Percentiles rank a stretch among this genome's conserved stretches.
These are phyloP conservation scores for Ommatoiulus sabulosus DNA, from an alignment of 2,888 invertebrate species.

Conservation along the genomic window DNA sequence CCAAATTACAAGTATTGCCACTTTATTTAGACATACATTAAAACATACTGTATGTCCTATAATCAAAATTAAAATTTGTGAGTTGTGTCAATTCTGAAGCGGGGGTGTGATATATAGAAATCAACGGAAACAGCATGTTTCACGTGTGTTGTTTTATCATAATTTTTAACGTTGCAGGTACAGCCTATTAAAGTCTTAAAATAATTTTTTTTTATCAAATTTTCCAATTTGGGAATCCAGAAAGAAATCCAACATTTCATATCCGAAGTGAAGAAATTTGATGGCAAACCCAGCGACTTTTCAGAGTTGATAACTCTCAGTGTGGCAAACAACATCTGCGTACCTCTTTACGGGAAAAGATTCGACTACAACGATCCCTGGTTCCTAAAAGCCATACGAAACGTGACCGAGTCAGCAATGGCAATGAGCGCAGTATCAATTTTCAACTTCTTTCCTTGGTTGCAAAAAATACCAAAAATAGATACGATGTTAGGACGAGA, in stretches of 20 bases:
- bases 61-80: too few species aligned
- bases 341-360: slow-evolving; percentile 29
- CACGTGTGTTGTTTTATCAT: too few species aligned
- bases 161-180: too few species aligned
- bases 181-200: background rate
- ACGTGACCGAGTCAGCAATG: background rate
- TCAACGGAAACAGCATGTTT: too few species aligned
- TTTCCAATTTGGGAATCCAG: background rate
- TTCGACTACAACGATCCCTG: slow-evolving; percentile 55
- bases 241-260: slow-evolving; percentile 54
- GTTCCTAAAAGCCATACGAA: background rate
- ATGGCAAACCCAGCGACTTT: slow-evolving; percentile 5
- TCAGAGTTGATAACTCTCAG: background rate
- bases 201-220: background rate
- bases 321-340: slow-evolving; percentile 51
- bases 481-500: background rate
- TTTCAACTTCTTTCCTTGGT: slow-evolving; percentile 50
- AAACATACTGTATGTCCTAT: too few species aligned
- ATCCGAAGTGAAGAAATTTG: slow-evolving; percentile 37
- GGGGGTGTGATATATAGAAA: too few species aligned
- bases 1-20: too few species aligned
- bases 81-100: too few species aligned
- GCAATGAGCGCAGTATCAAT: background rate
- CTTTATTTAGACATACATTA: too few species aligned
- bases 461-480: slow-evolving; percentile 42